A percentile compares a stretch with the other conserved stretches of the same genome.
Evolutionary conservation across 2,113 vertebrate genomes (phyloP).

Genomic region (Scophthalmus maximus): DNA sequence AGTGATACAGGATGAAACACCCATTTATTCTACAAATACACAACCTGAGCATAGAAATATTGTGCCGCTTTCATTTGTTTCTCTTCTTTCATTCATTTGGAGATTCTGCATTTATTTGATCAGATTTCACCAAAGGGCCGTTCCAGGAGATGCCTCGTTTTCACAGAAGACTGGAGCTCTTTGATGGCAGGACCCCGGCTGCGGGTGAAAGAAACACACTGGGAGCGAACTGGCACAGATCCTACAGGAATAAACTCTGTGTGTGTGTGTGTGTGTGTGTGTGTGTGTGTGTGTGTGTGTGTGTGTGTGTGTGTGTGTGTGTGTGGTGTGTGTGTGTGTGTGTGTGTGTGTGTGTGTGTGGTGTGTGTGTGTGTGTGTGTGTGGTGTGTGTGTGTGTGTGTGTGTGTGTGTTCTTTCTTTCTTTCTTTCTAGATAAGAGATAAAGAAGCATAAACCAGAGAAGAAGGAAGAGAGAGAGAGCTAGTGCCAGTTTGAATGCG

Average conservation of each 20-base stretch:
- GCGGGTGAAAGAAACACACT: slow-evolving; percentile 56
- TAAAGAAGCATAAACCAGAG: slow-evolving; percentile 13
- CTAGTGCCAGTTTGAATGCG: slow-evolving; percentile 15
- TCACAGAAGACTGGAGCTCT: too few relatives aligned
- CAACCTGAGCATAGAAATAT: not conserved
- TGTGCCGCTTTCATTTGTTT: not conserved
- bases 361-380: slow-evolving; percentile 9
- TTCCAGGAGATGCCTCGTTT: slow-evolving; percentile 24
- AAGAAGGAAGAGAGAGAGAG: not conserved
- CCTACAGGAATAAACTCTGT: slow-evolving; percentile 24
- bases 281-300: slow-evolving; percentile 14
- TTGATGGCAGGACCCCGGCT: slow-evolving; percentile 53
- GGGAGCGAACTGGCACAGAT: slow-evolving; percentile 45
- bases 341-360: slow-evolving; percentile 14
- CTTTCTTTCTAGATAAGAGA: too few relatives aligned
- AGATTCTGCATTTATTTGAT: not conserved
- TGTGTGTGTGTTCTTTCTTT: slow-evolving; percentile 16
- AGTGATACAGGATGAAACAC: not conserved
- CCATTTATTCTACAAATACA: not conserved
- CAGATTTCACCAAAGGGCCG: slow-evolving; percentile 1
- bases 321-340: slow-evolving; percentile 15
- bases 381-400: slow-evolving; percentile 17
- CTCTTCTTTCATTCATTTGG: not conserved
- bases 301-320: slow-evolving; percentile 16
- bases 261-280: slow-evolving; percentile 18